Base-by-base conservation (phyloP, 2,113 vertebrate species). In the Alectura lathami region DNA sequence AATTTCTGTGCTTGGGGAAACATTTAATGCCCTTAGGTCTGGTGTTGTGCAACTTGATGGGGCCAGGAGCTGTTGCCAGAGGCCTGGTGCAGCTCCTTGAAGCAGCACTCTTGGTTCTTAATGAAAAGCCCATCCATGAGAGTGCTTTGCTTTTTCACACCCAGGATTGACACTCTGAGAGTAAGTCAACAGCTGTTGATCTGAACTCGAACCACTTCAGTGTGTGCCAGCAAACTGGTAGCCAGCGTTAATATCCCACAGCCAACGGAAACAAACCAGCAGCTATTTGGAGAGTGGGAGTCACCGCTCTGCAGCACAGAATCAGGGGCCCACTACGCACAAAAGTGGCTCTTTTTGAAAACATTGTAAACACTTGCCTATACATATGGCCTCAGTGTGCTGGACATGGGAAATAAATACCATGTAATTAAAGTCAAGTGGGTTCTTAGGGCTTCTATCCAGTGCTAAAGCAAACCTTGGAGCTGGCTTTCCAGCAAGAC, bases 131-230 rank as follows among this genome's bases (percentile, higher is more conserved):
- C 15, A 88, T 72, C 59, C 17, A 54, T 0, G 0, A 69, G 79
- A 86, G 60, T 6, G 5, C 72, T 91, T 80, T 87, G 45, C 32
- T 68, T 94, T 94, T 96, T 74, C 64, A 83, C 40, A 63, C 13
- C 13, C 0, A 0, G 62, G 63, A 34, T 6, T 80, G 79, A 34
- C 91, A 43, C 59, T 89, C 87, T 29, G 56, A 0, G 0, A 57
- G 8, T 48, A 78, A 83, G 57, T 85, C 74, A 91, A 92, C 76
- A 82, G 83, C 89, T 83, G 78, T 64, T 77, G 59, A 82, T 68
- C 74, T 91, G 83, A 86, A 87, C 42, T 83, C 3, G 5, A 89
- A 80, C 62, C 83, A 64, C 77, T 92, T 30, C 63, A 70, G n/a
- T 63, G 51, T 70, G 47, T 10, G 22, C 77, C 74, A 85, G 79